Percentiles rank a stretch among this genome's conserved stretches.
Conservation (phyloP, 1,140 invertebrate species). For the Cydia fagiglandana region DNA sequence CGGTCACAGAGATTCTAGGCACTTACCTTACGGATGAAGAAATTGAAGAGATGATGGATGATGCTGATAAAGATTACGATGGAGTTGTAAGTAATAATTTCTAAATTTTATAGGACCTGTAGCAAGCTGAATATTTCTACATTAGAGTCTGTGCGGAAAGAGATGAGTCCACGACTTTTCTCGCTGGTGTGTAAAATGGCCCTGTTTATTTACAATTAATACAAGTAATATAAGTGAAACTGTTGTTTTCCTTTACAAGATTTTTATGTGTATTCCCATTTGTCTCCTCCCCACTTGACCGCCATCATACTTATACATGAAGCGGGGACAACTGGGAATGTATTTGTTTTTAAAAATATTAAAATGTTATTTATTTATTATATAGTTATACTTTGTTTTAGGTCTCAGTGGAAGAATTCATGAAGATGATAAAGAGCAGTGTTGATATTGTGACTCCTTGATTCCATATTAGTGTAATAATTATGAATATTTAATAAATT, state of each 20-base stretch:
- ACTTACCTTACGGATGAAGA: constrained; percentile 69
- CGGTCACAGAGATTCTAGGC: constrained; percentile 61
- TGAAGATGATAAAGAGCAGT: constrained; percentile 68
- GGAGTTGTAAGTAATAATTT: constrained; percentile 55
- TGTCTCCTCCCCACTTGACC: too few species aligned
- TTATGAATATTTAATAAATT: constrained; percentile 9
- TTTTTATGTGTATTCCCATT: too few species aligned
- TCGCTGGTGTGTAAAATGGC: too few species aligned
- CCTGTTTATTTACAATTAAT: too few species aligned
- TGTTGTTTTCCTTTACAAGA: too few species aligned
- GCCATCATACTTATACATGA: too few species aligned
- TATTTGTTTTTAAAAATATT: not conserved
- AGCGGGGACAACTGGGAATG: too few species aligned
- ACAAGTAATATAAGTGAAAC: too few species aligned
- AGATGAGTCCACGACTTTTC: too few species aligned
- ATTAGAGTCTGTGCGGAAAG: too few species aligned
- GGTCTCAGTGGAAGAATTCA: constrained; percentile 67
- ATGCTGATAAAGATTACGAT: constrained; percentile 71
- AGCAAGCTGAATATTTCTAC: too few species aligned
- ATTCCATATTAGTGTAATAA: not conserved
- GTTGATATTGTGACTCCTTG: constrained; percentile 62
- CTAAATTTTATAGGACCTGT: too few species aligned
- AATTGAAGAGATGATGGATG: constrained; percentile 76
- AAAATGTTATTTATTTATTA: not conserved
- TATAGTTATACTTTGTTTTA: constrained; percentile 47